A percentile compares a stretch with the other conserved stretches of the same genome.
These are phyloP conservation scores for Hyaena hyaena DNA, from an alignment of 2,113 vertebrate genomes.

Conservation along the genomic window DNA sequence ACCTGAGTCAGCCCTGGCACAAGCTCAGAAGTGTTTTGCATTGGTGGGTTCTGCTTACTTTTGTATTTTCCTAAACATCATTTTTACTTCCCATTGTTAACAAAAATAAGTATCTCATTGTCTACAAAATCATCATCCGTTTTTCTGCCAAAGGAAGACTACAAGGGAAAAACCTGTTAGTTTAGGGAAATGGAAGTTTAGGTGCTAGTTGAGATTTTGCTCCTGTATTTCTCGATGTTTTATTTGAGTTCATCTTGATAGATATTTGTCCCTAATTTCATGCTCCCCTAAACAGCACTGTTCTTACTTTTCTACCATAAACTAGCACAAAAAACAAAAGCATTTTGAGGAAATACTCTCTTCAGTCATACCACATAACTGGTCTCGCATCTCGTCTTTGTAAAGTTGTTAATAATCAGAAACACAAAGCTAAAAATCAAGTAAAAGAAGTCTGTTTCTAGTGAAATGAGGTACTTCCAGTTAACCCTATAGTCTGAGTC, in stretches of 20 bases:
- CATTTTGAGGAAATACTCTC: neutral
- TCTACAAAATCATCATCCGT: neutral
- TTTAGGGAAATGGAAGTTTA: neutral
- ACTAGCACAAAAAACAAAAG: neutral
- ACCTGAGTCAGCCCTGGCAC: constrained; percentile 97
- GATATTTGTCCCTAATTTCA: neutral
- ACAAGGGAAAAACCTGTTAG: neutral
- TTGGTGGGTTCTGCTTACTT: constrained; percentile 88
- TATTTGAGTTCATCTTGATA: neutral
- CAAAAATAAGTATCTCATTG: neutral
- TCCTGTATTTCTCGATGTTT: neutral
- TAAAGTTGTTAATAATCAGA: constrained; percentile 27
- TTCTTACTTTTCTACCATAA: neutral
- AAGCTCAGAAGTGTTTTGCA: constrained; percentile 99
- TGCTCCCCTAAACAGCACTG: neutral
- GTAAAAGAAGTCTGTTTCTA: constrained; percentile 34
- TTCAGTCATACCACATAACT: neutral
- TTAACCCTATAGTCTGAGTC: neutral
- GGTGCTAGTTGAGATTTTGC: neutral
- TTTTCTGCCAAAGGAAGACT: neutral
- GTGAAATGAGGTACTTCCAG: constrained; percentile 13
- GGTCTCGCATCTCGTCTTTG: neutral
- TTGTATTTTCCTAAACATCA: constrained; percentile 11
- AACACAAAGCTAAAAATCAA: constrained; percentile 12
- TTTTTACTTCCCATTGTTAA: constrained; percentile 19